These are phyloP conservation scores for Ennomos fuscantarius DNA, from an alignment of 2,888 invertebrate species.

Conservation along the genomic window DNA sequence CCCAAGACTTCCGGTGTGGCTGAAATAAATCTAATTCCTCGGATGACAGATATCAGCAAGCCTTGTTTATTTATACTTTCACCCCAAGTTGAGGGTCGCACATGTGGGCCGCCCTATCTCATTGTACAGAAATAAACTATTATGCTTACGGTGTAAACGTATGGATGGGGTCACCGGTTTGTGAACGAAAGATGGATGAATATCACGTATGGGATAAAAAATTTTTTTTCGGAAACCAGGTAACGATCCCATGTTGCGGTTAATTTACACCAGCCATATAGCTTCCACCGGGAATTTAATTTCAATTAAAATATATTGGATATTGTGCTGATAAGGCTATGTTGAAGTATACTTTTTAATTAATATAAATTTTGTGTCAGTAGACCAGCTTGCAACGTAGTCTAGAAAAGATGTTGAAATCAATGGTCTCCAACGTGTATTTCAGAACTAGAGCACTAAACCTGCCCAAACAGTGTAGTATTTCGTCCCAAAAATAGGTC, in stretches of 20 bases:
- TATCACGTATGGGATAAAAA: conserved; percentile 14
- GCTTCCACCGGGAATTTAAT: too few relatives aligned
- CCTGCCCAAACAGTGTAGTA: conserved; percentile 18
- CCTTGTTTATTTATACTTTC: conserved; percentile 84
- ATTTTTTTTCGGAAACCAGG: conserved; percentile 11
- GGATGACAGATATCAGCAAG: conserved; percentile 85
- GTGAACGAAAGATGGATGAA: conserved; percentile 35
- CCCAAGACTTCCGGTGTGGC: conserved; percentile 66
- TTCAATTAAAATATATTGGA: too few relatives aligned
- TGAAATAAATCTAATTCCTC: conserved; percentile 83
- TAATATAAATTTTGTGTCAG: too few relatives aligned
- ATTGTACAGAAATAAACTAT: conserved; percentile 78
- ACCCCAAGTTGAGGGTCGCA: conserved; percentile 70
- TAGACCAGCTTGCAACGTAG: too few relatives aligned
- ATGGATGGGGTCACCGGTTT: conserved; percentile 37
- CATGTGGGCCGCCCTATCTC: conserved; percentile 70
- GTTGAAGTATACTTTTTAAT: too few relatives aligned
- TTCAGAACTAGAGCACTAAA: conserved; percentile 6
- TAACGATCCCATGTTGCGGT: not conserved
- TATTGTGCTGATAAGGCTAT: too few relatives aligned
- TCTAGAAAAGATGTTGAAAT: too few relatives aligned
- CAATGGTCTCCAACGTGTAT: too few relatives aligned
- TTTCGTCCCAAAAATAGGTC: conserved; percentile 17
- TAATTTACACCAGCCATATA: not conserved
- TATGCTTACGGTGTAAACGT: conserved; percentile 69